Evolutionary conservation across 2,888 invertebrate genomes (phyloP), one percentile per base, ranked within the genome.

Genomic region (Xanthorhoe designata): DNA sequence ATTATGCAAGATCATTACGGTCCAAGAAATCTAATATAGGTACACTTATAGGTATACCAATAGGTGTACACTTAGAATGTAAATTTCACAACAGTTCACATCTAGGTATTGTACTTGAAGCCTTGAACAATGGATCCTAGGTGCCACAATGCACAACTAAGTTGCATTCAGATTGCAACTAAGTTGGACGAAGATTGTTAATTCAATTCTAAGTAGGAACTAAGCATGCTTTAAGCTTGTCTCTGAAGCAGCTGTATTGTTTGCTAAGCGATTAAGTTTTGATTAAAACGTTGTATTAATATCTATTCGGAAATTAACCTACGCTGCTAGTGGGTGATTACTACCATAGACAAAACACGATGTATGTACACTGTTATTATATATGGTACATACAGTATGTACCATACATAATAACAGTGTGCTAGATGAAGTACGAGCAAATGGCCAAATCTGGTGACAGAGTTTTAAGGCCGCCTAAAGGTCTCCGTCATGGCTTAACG

Each of bases 181-280:
- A 78, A 84, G 70, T 84, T 81, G 69, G 76, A 69, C 75, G 75
- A 75, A 78, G 75, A 75, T 76, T 76, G 83, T 79, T 86, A 85
- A 86, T 86, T 83, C 82, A 82, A 82, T 82, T 85, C 80, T 80
- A 81, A 85, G 81, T 80, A 78, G 72, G 77, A 58, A 78, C 64
- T 85, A 83, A 83, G 81, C 77, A 75, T 38, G 75, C 75, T 75
- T 83, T 81, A 80, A 80, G 78, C 78, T 77, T 75, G 54, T 54
- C 45, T 62, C 15, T 0, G 62, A 47, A 19, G 49, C 35, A 19
- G 51, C 51, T 51, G 50, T 35, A 38, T 58, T 54, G 58, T 63
- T 60, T 63, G 62, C 51, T 35, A 53, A 24, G 62, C 38, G 59
- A 63, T 63, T 51, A 56, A 57, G 59, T 67, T 67, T 59, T 66